Evolutionary conservation across 2,888 invertebrate genomes (phyloP), one percentile per base, ranked within the genome.

Genomic region (Rhabditoides inermis): DNA sequence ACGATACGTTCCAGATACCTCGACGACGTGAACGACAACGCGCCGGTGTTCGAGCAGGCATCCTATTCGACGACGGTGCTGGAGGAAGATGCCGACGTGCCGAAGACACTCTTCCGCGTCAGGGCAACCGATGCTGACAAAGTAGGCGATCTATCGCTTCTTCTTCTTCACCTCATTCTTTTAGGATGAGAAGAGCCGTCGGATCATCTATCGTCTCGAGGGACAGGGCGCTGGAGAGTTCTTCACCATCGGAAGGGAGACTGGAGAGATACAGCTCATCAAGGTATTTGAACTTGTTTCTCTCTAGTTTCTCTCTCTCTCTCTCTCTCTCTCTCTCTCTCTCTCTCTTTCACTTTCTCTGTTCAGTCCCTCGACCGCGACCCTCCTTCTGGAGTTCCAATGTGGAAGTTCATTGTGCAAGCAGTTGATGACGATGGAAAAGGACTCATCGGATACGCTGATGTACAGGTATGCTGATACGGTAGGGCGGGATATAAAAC

Each of bases 301-400:
- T 7, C 7, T 7, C 15, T 15, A 32, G 7, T 32, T 32, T 32
- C 32, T 32, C 32, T 32, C 10, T 32, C 32, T 32, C 32, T 15
- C 32, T 32, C 10, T 32, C 15, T 32, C 15, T 15, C 15, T 32
- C 32, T 32, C 32, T 32, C 32, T 32, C 15, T n/a, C n/a, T n/a
- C n/a, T n/a, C n/a, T n/a, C n/a, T n/a, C n/a, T n/a, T n/a, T 40
- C 22, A 40, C 22, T 20, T 20, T 18, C 7, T 20, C 40, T 20
- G 4, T 51, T 30, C 30, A 45, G 39, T 36, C 56, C 12, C 42
- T 64, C 37, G 61, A 64, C 81, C 84, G 94, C 67, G 95, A 95
- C 82, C 89, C 91, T 77, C 94, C 95, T 1, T 88, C 88, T 77
- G 95, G 95, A 28, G 63, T 72, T 7, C 69, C 73, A 0, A 59